Evolutionary conservation across 2,888 invertebrate genomes (phyloP).

Genomic region (Norana najaformis): DNA sequence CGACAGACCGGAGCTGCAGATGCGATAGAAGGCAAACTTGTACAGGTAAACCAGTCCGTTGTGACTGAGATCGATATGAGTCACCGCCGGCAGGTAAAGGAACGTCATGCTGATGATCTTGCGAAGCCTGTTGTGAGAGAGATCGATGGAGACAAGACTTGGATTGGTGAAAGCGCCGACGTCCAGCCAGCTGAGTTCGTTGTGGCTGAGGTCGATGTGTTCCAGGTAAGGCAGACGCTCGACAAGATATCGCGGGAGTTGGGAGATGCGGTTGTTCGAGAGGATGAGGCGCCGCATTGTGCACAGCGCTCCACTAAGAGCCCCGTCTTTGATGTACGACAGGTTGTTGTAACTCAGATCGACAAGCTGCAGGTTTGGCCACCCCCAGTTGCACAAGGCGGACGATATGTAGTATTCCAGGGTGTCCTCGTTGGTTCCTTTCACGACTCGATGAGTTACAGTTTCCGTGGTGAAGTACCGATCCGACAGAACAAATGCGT

Average conservation of each 20-base stretch:
- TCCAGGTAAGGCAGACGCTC: conserved; percentile 38
- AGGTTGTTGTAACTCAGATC: conserved; percentile 42
- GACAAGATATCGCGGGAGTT: conserved; percentile 40
- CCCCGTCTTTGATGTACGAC: conserved; percentile 26
- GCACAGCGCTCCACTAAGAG: conserved; percentile 36
- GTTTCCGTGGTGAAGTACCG: neutral
- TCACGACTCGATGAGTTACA: neutral
- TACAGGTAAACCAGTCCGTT: conserved; percentile 43
- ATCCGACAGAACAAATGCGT: neutral
- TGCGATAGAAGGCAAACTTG: conserved; percentile 44
- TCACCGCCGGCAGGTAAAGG: conserved; percentile 41
- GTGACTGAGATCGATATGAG: conserved; percentile 38
- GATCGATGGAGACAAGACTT: conserved; percentile 37
- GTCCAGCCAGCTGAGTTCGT: conserved; percentile 43
- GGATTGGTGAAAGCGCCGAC: conserved; percentile 46
- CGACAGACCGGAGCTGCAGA: conserved; percentile 37
- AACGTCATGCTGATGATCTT: conserved; percentile 46
- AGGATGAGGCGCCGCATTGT: conserved; percentile 34
- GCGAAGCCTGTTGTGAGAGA: conserved; percentile 40
- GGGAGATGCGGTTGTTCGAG: conserved; percentile 38
- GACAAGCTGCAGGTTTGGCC: conserved; percentile 38
- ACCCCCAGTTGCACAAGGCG: conserved; percentile 24
- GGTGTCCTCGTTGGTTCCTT: neutral
- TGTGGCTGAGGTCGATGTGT: conserved; percentile 37
- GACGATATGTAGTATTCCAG: conserved; percentile 22